Conservation (phyloP, 2,888 invertebrate genomes). For the Pammene fasciana region DNA sequence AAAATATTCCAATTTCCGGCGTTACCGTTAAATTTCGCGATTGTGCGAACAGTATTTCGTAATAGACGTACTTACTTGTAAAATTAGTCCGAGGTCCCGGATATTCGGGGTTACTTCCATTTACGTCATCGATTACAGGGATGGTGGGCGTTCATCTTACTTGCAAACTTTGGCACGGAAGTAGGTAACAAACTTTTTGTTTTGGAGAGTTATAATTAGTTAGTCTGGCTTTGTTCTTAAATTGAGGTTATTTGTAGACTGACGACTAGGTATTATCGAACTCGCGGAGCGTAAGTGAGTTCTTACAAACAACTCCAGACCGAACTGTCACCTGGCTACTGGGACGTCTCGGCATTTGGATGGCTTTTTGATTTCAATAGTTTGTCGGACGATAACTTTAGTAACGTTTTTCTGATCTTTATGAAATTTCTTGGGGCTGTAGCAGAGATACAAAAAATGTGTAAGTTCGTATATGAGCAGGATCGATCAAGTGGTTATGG, state of each 20-base stretch:
- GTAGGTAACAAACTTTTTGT: background rate
- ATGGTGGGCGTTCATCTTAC: background rate
- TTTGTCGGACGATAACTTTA: no score
- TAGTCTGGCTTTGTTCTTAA: background rate
- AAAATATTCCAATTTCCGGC: background rate
- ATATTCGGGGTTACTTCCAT: background rate
- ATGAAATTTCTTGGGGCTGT: no score
- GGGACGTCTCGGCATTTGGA: no score
- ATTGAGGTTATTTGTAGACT: background rate
- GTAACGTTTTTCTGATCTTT: no score
- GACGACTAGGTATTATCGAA: no score
- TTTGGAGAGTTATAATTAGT: background rate
- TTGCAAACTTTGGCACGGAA: background rate
- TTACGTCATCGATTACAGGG: conserved; percentile 12
- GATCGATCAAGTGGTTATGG: no score
- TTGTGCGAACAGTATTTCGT: conserved; percentile 6
- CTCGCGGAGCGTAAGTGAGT: no score
- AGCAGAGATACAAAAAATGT: no score
- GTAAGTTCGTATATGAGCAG: no score
- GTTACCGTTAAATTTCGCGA: background rate
- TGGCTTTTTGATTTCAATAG: no score
- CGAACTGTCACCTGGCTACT: no score
- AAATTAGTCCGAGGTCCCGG: conserved; percentile 8
- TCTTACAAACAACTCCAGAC: no score
- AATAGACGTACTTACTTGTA: conserved; percentile 2